Evolutionary conservation across 2,797 vertebrate genomes (phyloP).

Genomic region (Phalloptychus januarius): DNA sequence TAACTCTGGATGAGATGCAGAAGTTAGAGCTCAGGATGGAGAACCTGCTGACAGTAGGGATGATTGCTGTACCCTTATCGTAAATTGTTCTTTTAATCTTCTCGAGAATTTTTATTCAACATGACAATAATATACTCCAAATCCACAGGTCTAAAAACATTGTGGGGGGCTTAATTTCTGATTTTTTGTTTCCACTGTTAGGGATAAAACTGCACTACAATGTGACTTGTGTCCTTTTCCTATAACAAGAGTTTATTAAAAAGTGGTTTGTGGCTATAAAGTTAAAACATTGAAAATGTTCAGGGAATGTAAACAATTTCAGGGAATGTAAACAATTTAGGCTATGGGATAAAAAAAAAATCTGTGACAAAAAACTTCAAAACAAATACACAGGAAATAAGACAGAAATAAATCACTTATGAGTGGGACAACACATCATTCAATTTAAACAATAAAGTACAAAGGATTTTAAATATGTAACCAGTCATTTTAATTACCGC

Average conservation of each 20-base stretch:
- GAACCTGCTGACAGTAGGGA: background rate
- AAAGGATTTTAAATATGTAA: conserved; percentile 1
- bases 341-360: conserved; percentile 8
- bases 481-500: conserved; percentile 64
- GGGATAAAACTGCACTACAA: background rate
- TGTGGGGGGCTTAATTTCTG: background rate
- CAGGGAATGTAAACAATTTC: background rate
- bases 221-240: background rate
- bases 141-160: background rate
- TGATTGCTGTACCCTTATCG: background rate
- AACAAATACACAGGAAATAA: background rate
- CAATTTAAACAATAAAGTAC: background rate
- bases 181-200: background rate
- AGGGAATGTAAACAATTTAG: background rate
- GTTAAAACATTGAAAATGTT: background rate
- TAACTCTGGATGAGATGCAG: background rate
- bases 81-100: background rate
- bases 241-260: no score
- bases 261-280: background rate
- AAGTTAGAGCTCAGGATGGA: background rate
- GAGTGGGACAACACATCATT: conserved; percentile 1
- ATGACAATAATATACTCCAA: background rate
- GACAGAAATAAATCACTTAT: background rate
- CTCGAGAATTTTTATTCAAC: background rate
- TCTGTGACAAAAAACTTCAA: background rate